phyloP scores from a whole-genome alignment of 2,888 invertebrate genomes.

The Chironomus riparius region DNA sequence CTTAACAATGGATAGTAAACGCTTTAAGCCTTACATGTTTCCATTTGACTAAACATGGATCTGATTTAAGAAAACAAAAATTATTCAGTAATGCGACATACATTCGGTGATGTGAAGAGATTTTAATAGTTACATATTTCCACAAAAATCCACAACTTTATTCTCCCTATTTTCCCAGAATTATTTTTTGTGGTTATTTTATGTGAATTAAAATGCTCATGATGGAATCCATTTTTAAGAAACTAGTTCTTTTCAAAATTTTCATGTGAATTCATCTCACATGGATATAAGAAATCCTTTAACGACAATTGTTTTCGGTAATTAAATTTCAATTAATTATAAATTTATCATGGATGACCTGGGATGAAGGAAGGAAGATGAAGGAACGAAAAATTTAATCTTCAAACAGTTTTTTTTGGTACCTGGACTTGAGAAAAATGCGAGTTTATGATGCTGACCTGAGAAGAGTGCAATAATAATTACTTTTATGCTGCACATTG shows the following conservation, averaged over 20 bases:
- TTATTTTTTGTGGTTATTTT: not conserved
- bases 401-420: not conserved
- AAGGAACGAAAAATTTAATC: not conserved
- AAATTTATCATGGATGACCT: slow-evolving; percentile 1
- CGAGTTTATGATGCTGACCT: not conserved
- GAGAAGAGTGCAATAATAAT: too few relatives aligned
- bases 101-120: not conserved
- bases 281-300: not conserved
- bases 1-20: not conserved
- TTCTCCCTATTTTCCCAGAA: not conserved
- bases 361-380: not conserved
- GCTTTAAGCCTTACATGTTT: not conserved
- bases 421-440: not conserved
- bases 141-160: not conserved
- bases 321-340: slow-evolving; percentile 17
- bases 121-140: not conserved
- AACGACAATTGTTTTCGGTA: slow-evolving; percentile 13
- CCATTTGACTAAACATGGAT: slow-evolving; percentile 16
- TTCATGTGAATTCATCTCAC: not conserved
- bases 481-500: too few relatives aligned
- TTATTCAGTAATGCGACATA: not conserved
- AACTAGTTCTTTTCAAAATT: not conserved
- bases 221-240: not conserved
- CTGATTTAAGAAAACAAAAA: too few relatives aligned
- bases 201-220: too few relatives aligned